phyloP scores from a whole-genome alignment of 2,113 vertebrate genomes.

The Ascaphus truei region DNA sequence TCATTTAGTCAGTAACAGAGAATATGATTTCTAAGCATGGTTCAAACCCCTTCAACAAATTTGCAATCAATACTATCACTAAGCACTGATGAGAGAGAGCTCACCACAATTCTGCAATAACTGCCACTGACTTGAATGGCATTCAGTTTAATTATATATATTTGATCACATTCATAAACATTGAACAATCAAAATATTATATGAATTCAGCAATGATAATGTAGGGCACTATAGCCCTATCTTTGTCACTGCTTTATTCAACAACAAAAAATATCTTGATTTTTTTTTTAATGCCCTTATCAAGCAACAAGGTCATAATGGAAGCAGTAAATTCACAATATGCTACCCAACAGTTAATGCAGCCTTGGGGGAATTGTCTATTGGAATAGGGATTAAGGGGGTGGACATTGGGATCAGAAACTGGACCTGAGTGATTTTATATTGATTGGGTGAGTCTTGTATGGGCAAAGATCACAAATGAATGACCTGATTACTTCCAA shows the following conservation, averaged over 20 bases:
- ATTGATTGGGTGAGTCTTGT: conserved; percentile 21
- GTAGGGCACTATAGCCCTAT: no score
- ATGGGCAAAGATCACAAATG: conserved; percentile 25
- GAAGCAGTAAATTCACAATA: not conserved
- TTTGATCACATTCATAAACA: no score
- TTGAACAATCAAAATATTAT: no score
- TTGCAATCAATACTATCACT: not conserved
- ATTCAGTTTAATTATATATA: no score
- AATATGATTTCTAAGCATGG: not conserved
- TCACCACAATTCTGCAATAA: no score
- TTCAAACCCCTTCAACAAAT: not conserved
- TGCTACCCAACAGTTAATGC: conserved; percentile 10
- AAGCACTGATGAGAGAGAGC: conserved; percentile 5
- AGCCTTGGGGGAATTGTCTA: conserved; percentile 11
- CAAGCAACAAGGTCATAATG: conserved; percentile 19
- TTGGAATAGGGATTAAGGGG: conserved; percentile 31
- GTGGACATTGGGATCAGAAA: conserved; percentile 21
- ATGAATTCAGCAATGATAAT: no score
- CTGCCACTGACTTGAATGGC: no score
- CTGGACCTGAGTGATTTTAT: conserved; percentile 12
- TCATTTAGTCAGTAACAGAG: not conserved
- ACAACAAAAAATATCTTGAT: no score
- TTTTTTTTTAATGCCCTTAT: conserved; percentile 2
- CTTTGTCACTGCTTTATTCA: no score
- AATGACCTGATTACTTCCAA: conserved; percentile 8